Base-by-base conservation (phyloP, 2,888 invertebrate species). In the Eupithecia insigniata region DNA sequence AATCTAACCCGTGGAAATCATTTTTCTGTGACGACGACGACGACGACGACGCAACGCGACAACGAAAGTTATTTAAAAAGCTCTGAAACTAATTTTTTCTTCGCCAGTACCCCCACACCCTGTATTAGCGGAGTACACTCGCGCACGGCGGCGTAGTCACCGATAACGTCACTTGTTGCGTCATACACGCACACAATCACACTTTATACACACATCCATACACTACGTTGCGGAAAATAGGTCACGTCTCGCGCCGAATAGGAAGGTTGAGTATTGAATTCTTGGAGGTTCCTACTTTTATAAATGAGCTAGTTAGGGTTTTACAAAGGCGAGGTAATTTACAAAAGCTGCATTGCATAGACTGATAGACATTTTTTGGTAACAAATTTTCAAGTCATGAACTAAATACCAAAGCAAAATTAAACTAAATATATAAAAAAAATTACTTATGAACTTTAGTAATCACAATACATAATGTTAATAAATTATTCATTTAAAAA, bases 161-260 rank as follows among this genome's bases (percentile, higher is more conserved):
- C 82, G 79, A 85, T 85, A 83, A 77, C 74, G 67, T 78, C 75
- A 85, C 84, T 79, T 85, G 84, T 85, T 85, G 84, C 80, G 80
- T 78, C 80, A 79, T 73, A 70, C 70, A 75, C 78, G 51, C 80
- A 66, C 79, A 80, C 79, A 79, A 64, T 75, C 32, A 72, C 39
- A 64, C 10, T 32, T 28, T 43, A 73, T 72, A 43, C 78, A 72
- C 43, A 51, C 78, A 43, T 30, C 67, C 36, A 46, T 32, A 8
- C n/a, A 1, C 12, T 12, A 55, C 55, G 55, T 55, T 5, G 26
- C 26, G 12, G 55, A 14, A 55, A 55, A 55, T 26, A 55, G 55
- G 55, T 55, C 55, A 55, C 26, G 26, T 55, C 46, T 46, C 46
- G 8, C 2, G 14, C 12, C 22, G n/a, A n/a, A 26, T 14, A 14